A percentile compares a stretch with the other conserved stretches of the same genome.
phyloP scores from a whole-genome alignment of 2,888 invertebrate species.

The Polydrusus tereticollis region DNA sequence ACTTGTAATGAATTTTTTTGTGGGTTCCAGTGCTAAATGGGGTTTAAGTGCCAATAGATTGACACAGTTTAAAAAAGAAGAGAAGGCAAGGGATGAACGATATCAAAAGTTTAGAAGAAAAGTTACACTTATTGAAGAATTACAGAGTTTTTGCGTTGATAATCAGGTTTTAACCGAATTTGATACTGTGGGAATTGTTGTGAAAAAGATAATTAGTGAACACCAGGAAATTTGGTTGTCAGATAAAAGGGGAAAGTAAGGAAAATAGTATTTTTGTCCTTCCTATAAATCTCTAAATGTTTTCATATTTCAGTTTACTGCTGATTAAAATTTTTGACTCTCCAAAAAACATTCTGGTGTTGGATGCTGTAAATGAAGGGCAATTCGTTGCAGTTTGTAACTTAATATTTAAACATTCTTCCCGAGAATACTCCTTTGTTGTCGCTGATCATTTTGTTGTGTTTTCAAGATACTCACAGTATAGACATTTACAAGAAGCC shows the following conservation, averaged over 20 bases:
- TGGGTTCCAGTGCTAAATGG: slow-evolving; percentile 56
- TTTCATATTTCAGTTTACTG: slow-evolving; percentile 61
- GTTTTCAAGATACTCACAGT: slow-evolving; percentile 75
- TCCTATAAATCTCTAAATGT: not conserved
- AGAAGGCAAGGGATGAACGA: slow-evolving; percentile 34
- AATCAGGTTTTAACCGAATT: slow-evolving; percentile 76
- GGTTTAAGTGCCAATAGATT: slow-evolving; percentile 55
- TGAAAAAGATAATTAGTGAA: slow-evolving; percentile 70
- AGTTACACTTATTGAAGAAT: slow-evolving; percentile 66
- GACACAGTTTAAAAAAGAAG: slow-evolving; percentile 56
- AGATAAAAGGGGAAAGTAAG: slow-evolving; percentile 71
- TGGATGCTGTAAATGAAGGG: slow-evolving; percentile 72
- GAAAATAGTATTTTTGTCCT: slow-evolving; percentile 67
- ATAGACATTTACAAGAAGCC: slow-evolving; percentile 67
- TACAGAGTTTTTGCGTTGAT: slow-evolving; percentile 60
- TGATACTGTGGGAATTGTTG: slow-evolving; percentile 79
- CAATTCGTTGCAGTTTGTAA: slow-evolving; percentile 74
- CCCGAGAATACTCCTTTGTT: slow-evolving; percentile 71
- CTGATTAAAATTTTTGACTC: slow-evolving; percentile 67
- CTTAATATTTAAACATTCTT: slow-evolving; percentile 72
- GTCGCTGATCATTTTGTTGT: slow-evolving; percentile 74
- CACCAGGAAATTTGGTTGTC: slow-evolving; percentile 73
- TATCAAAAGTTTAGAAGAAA: slow-evolving; percentile 57
- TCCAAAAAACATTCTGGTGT: slow-evolving; percentile 66
- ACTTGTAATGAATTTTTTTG: too few relatives aligned